Percentiles rank a stretch among this genome's conserved stretches.
Evolutionary conservation across 2,888 invertebrate species (phyloP).

Genomic region (Spicauda simplicius): DNA sequence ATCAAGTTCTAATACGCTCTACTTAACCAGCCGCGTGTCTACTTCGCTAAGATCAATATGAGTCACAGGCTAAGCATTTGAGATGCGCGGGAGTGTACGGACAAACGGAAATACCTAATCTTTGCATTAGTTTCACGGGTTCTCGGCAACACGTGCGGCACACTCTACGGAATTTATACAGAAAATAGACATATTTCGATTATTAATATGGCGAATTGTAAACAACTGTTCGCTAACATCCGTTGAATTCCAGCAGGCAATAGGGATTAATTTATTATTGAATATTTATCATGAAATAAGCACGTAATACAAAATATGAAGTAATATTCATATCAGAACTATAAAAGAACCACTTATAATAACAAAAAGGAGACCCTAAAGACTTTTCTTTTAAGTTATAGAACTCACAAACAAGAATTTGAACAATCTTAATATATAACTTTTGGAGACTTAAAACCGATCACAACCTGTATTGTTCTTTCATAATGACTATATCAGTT

Average conservation of each 20-base stretch:
- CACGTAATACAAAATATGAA: background rate
- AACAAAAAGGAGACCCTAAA: too few relatives aligned
- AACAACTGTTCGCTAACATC: slow-evolving; percentile 32
- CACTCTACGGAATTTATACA: slow-evolving; percentile 35
- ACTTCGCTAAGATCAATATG: slow-evolving; percentile 42
- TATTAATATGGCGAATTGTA: slow-evolving; percentile 31
- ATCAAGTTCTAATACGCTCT: slow-evolving; percentile 34
- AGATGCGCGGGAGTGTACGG: slow-evolving; percentile 56
- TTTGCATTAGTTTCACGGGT: slow-evolving; percentile 72
- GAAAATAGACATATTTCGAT: slow-evolving; percentile 27
- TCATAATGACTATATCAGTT: too few relatives aligned
- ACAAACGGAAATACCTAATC: slow-evolving; percentile 81
- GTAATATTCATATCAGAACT: background rate
- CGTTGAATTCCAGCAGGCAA: slow-evolving; percentile 15
- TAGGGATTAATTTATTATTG: background rate
- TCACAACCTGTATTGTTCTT: too few relatives aligned
- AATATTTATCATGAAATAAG: background rate
- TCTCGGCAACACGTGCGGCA: slow-evolving; percentile 62
- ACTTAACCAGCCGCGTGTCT: slow-evolving; percentile 37
- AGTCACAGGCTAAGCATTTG: slow-evolving; percentile 55
- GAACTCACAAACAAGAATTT: too few relatives aligned
- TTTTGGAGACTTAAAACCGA: too few relatives aligned
- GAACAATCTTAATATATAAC: too few relatives aligned
- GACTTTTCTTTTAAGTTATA: too few relatives aligned
- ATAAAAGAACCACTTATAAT: too few relatives aligned